Base-by-base conservation (phyloP, 2,888 invertebrate genomes). In the Dicyrtoma fusca region DNA sequence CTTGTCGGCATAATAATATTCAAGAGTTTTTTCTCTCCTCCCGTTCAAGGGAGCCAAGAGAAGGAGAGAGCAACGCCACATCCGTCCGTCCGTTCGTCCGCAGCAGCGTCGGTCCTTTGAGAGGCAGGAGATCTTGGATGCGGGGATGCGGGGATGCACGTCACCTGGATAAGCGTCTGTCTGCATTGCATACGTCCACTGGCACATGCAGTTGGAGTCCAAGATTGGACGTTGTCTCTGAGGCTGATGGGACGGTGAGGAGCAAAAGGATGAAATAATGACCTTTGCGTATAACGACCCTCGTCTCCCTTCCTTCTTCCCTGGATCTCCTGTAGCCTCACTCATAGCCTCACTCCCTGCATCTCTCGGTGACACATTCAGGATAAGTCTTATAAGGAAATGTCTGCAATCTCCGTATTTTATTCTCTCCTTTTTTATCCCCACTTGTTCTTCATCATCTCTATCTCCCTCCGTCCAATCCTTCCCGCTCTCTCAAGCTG, bases 1-100 rank as follows among this genome's bases (percentile, higher is more conserved):
- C 51, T 66, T 53, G 66, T 66, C 66, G 66, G 66, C 53, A 66
- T 66, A 47, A 63, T 45, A 47, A 63, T 63, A 47, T 47, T 55
- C 23, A 4, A 21, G 21, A 19, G 21, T 21, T 42, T 64, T 26
- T 2, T 26, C 23, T 26, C 66, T 66, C 66, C 66, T 66, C 53
- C 66, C 66, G 66, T 66, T 51, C 51, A 51, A 51, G 14, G 53
- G 19, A 49, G 49, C 64, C 64, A 34, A 23, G 34, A 19, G 23
- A 13, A 59, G 25, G 34, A 23, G 34, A 42, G n/a, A n/a, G n/a
- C n/a, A 23, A 1, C 8, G 25, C 11, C n/a, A n/a, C 17, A 1
- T 5, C 19, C 45, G 34, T 34, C 34, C 3, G 8, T 5, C 8
- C 34, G 3, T 34, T 34, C 34, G 34, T 34, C 3, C 34, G 34